Evolutionary conservation across 2,113 vertebrate species (phyloP).

Genomic region (Epinephelus lanceolatus): DNA sequence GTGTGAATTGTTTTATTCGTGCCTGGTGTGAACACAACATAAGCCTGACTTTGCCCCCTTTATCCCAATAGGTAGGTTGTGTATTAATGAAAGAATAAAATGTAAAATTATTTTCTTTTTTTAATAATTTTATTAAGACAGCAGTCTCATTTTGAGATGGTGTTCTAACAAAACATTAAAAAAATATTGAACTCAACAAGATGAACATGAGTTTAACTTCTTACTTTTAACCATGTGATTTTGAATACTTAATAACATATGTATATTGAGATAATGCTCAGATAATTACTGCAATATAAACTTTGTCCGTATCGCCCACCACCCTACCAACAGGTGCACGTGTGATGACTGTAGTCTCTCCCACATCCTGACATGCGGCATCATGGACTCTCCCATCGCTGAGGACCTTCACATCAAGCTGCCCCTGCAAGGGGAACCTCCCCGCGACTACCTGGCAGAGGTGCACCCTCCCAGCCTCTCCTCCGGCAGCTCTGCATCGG

Average conservation of each 20-base stretch:
- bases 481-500: constrained; percentile 95
- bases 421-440: constrained; percentile 90
- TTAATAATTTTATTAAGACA: background rate
- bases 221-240: background rate
- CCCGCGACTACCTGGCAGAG: constrained; percentile 91
- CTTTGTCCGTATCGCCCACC: background rate
- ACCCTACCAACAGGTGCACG: constrained; percentile 89
- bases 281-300: background rate
- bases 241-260: background rate
- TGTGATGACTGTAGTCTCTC: constrained; percentile 99
- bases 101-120: no score
- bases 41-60: background rate
- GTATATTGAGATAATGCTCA: background rate
- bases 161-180: background rate
- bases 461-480: constrained; percentile 94
- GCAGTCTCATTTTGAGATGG: background rate
- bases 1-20: no score
- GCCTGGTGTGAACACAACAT: no score
- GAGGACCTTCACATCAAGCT: constrained; percentile 94
- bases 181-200: background rate
- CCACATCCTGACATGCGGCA: constrained; percentile 97
- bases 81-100: no score
- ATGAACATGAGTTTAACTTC: background rate
- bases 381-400: constrained; percentile 95
- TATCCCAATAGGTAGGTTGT: background rate